Evolutionary conservation across 2,113 vertebrate species (phyloP), one percentile per base, ranked within the genome.

Genomic region (Sphyrna mokarran): DNA sequence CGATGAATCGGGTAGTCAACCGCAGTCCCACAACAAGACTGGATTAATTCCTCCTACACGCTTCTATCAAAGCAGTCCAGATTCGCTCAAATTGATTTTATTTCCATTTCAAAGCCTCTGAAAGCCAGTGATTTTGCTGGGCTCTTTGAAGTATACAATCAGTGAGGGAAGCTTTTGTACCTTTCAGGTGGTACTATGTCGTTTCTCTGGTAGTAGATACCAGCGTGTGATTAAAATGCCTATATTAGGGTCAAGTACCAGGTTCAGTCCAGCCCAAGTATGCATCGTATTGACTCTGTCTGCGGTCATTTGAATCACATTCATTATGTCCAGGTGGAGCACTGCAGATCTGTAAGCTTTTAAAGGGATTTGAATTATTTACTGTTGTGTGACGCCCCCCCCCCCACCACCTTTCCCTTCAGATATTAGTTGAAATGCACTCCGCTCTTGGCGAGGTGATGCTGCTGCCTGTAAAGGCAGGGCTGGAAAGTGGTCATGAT

Each of bases 51-150:
- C 89, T 93, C 89, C 89, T 93, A 93, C 89, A 93, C 33, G 20
- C 29, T 93, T 93, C 89, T 37, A 37, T 93, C 61, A 37, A 66
- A 66, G 61, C 61, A 68, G 89, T 58, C 61, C 89, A 93, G 89
- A 93, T 93, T n/a, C 89, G 37, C 89, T 66, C 89, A 93, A 68
- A 93, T 93, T 93, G 89, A 93, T 93, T 93, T 66, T 93, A 93
- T 93, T 93, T 93, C 89, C 61, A 93, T 93, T 93, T 93, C 89
- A 93, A 93, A 93, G 89, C 89, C 89, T 93, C 89, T 93, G 16
- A 66, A 83, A 37, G 58, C 61, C 87, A 93, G 89, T 68, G 89
- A 68, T 93, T 66, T 63, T 93, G 33, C 89, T 18, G 11, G 63
- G 89, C n/a, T 93, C 89, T 93, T 93, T 93, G 61, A 93, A 68